Evolutionary conservation across 2,113 vertebrate species (phyloP), one percentile per base, ranked within the genome.

Genomic region (Gulo gulo): DNA sequence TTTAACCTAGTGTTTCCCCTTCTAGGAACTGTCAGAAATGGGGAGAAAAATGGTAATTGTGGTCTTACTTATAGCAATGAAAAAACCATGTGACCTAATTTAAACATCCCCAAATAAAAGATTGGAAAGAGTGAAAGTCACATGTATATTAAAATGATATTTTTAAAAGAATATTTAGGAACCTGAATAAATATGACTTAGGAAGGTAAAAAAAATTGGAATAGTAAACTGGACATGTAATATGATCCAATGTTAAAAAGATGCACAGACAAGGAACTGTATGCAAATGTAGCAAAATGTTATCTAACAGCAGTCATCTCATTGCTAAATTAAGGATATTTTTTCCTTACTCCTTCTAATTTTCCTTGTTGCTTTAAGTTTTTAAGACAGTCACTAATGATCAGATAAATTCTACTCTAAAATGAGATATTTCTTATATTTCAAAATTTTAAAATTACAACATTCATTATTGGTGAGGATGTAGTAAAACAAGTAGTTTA

Each of bases 121-220:
- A 52, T 59, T 83, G 21, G 11, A 91, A 95, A 74, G 86, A 50
- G 52, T 93, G 95, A 73, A 73, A 65, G 71, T 67, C 83, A 39
- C 13, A 2, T 89, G 26, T 61, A 74, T 42, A 81, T 92, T 94
- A 81, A 81, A 96, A 87, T 79, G 36, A 5, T 34, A 65, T 69
- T 96, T 88, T 97, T 55, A 34, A 95, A 95, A 81, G 15, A 78
- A 47, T 78, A 88, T 88, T 94, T 95, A 86, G 65, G 20, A 92
- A 71, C 39, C 71, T 69, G 12, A 42, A 61, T 90, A 71, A 93
- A 50, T 87, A 78, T 61, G 9, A 69, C 34, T 26, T 81, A 76
- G 52, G 67, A 85, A 93, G 7, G 7, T 73, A 3, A 57, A 59
- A 88, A 88, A 86, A 95, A 55, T 79, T 20, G 69, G 36, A 4